Evolutionary conservation across 2,888 invertebrate species (phyloP), one percentile per base, ranked within the genome.

Genomic region (Tetramorium bicarinatum): DNA sequence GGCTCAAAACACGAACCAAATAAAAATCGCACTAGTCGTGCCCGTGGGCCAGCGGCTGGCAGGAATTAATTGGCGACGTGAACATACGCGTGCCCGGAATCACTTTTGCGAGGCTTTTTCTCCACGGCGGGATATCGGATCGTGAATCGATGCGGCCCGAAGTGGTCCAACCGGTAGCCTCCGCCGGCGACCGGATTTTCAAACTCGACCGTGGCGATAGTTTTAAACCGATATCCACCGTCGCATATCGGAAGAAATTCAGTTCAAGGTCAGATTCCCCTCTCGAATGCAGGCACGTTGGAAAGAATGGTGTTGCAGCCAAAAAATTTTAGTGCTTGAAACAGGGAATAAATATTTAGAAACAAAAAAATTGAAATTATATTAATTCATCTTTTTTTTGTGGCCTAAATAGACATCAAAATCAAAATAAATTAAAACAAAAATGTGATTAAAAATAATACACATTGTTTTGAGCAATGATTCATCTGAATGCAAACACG

Each of bases 61-160:
- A 62, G 83, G 84, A 89, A 89, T 89, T 90, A 89, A 89, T 89
- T 87, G 86, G 61, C 84, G 71, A 87, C 61, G 82, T 84, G 84
- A 81, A 52, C 67, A 41, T 87, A 89, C 91, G 89, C 91, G 91
- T 91, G 91, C 89, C 88, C 86, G 87, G 91, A 90, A 91, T 91
- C 90, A 89, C 91, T 91, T 89, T 89, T 85, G 87, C 85, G 84
- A 59, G n/a, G 69, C 80, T 90, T 89, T 89, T 89, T 88, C 85
- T 81, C 80, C 56, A 47, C 71, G 59, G n/a, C 74, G 80, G n/a
- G 64, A 79, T 83, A 83, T 83, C 62, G 81, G 69, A 34, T 56
- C 66, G 56, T 62, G 83, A 69, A 83, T 83, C 61, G 80, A 69
- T 69, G 80, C 52, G 49, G 44, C 34, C 34, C 67, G 44, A 67